Evolutionary conservation across 2,888 invertebrate genomes (phyloP).

Genomic region (Callimorpha dominula): DNA sequence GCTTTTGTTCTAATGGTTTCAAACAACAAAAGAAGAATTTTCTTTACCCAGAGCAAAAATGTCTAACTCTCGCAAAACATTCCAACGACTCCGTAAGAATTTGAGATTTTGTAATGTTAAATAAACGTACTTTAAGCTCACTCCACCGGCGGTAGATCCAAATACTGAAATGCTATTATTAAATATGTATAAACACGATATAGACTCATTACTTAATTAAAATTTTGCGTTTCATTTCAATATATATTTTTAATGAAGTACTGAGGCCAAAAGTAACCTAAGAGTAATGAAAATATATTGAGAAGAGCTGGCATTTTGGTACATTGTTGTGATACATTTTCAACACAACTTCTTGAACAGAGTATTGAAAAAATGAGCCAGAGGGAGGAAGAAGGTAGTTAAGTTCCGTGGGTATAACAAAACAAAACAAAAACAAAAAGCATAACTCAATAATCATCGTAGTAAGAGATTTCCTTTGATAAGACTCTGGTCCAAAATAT

Average conservation of each 20-base stretch:
- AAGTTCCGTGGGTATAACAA: background rate
- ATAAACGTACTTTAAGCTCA: slow-evolving; percentile 50
- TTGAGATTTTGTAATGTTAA: slow-evolving; percentile 67
- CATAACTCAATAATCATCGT: background rate
- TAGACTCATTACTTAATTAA: slow-evolving; percentile 22
- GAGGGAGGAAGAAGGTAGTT: background rate
- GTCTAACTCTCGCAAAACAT: slow-evolving; percentile 67
- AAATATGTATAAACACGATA: slow-evolving; percentile 24
- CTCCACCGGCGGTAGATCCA: slow-evolving; percentile 17
- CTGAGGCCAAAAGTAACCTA: background rate
- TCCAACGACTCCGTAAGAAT: slow-evolving; percentile 67
- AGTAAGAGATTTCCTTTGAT: background rate
- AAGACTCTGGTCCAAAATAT: background rate
- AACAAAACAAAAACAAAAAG: background rate
- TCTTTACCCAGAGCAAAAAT: slow-evolving; percentile 66
- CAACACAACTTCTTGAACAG: background rate
- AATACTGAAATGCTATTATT: slow-evolving; percentile 34
- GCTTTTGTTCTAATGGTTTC: slow-evolving; percentile 58
- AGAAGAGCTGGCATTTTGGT: background rate
- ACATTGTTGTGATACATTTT: background rate
- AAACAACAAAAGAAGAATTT: slow-evolving; percentile 67
- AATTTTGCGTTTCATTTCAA: slow-evolving; percentile 17
- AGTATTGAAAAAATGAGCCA: background rate
- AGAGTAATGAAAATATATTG: background rate
- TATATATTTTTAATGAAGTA: slow-evolving; percentile 15